phyloP scores from a whole-genome alignment of 2,113 vertebrate genomes.

The Clupea harengus region DNA sequence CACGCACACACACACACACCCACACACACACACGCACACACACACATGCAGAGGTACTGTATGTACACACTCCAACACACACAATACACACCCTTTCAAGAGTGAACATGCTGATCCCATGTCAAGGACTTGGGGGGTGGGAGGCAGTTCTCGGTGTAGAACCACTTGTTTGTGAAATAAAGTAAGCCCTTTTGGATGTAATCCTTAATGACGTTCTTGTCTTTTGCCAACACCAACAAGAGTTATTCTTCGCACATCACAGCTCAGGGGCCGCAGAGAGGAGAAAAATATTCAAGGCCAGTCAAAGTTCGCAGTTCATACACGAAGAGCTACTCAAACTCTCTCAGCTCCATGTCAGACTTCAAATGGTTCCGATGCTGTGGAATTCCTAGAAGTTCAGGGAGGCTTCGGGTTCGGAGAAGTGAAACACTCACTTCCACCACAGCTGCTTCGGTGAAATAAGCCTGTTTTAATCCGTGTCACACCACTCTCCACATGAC shows the following conservation, averaged over 20 bases:
- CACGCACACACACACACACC: too few species aligned
- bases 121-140: background rate
- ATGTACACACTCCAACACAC: background rate
- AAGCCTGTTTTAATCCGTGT: background rate
- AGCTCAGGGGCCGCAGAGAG: background rate
- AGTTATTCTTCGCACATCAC: background rate
- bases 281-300: background rate
- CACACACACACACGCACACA: background rate
- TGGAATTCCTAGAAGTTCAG: background rate
- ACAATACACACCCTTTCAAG: background rate
- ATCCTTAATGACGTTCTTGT: background rate
- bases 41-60: background rate
- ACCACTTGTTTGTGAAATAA: constrained; percentile 8
- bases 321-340: background rate
- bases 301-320: background rate
- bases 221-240: background rate
- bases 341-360: background rate
- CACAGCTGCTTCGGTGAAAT: background rate
- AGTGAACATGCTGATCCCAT: background rate
- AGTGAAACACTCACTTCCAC: background rate
- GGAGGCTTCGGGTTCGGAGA: background rate
- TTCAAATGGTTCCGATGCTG: background rate
- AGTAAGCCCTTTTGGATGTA: background rate
- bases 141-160: background rate
- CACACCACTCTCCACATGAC: background rate